A percentile compares a stretch with the other conserved stretches of the same genome.
phyloP scores from a whole-genome alignment of 2,888 invertebrate species.

The Crocallis elinguaria region DNA sequence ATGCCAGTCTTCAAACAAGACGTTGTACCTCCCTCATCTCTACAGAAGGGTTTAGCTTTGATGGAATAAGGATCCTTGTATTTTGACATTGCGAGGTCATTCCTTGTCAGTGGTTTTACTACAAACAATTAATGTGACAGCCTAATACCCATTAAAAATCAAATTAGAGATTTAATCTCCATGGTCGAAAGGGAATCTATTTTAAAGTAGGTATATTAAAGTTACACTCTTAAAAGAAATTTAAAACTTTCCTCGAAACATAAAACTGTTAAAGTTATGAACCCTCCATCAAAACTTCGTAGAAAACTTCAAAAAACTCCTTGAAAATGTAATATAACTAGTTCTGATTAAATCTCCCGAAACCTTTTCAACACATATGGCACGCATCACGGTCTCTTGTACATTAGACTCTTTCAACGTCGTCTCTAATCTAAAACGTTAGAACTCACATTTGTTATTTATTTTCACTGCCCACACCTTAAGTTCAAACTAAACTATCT shows the following conservation, averaged over 20 bases:
- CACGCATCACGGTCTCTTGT: slow-evolving; percentile 24
- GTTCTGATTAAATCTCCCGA: slow-evolving; percentile 24
- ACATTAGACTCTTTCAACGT: slow-evolving; percentile 30
- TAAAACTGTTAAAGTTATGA: slow-evolving; percentile 4
- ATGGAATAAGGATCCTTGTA: background rate
- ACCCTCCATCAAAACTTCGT: slow-evolving; percentile 12
- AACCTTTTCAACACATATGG: slow-evolving; percentile 35
- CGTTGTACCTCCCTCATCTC: background rate
- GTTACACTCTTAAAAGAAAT: background rate
- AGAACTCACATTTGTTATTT: slow-evolving; percentile 32
- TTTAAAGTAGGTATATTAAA: background rate
- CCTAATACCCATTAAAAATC: too few relatives aligned
- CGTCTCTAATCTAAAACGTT: slow-evolving; percentile 27
- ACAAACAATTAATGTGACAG: too few relatives aligned
- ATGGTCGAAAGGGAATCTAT: too few relatives aligned
- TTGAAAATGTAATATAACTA: slow-evolving; percentile 17
- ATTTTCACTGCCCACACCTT: slow-evolving; percentile 24
- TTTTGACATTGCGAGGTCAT: background rate
- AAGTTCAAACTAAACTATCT: slow-evolving; percentile 19
- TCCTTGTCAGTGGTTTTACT: background rate
- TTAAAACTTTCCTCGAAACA: background rate
- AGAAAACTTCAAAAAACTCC: slow-evolving; percentile 14
- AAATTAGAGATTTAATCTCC: too few relatives aligned
- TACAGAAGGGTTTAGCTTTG: background rate
- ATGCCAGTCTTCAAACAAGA: background rate